These are phyloP conservation scores for Galemys pyrenaicus DNA, from an alignment of 2,113 vertebrate genomes.

Conservation along the genomic window DNA sequence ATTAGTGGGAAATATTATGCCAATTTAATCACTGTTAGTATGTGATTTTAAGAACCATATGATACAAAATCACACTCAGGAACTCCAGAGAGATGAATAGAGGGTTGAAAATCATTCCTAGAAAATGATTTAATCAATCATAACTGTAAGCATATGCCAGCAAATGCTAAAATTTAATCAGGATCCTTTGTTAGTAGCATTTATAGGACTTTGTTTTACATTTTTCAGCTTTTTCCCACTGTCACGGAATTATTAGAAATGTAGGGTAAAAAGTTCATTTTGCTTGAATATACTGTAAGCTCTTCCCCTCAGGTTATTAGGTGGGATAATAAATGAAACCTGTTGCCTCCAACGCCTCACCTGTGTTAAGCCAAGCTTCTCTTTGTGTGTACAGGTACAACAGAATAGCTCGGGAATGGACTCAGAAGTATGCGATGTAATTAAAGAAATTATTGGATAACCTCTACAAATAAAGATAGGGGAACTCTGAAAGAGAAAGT, in stretches of 20 bases:
- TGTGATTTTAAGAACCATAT: constrained; percentile 35
- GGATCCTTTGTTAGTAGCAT: background rate
- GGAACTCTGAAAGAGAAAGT: constrained; percentile 98
- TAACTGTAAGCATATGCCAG: background rate
- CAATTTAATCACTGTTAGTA: constrained; percentile 7
- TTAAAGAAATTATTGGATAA: constrained; percentile 95
- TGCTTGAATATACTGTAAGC: constrained; percentile 2
- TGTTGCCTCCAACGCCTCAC: constrained; percentile 59
- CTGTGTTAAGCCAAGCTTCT: constrained; percentile 81
- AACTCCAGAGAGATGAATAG: constrained; percentile 1
- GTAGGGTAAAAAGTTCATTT: background rate
- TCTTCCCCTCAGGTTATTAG: constrained; percentile 40
- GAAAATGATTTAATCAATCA: background rate
- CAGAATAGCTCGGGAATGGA: constrained; percentile 99
- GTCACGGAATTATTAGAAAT: constrained; percentile 38
- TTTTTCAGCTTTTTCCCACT: background rate
- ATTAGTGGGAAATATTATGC: background rate
- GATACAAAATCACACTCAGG: constrained; percentile 9
- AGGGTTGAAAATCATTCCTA: background rate
- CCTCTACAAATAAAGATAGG: constrained; percentile 97
- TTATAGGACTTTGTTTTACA: constrained; percentile 5
- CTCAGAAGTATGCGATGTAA: constrained; percentile 99
- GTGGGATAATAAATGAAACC: constrained; percentile 52
- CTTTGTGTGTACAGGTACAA: constrained; percentile 94
- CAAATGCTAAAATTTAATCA: constrained; percentile 44